Percentiles rank a stretch among this genome's conserved stretches.
phyloP scores from a whole-genome alignment of 2,113 vertebrate genomes.

The Lepus timidus region DNA sequence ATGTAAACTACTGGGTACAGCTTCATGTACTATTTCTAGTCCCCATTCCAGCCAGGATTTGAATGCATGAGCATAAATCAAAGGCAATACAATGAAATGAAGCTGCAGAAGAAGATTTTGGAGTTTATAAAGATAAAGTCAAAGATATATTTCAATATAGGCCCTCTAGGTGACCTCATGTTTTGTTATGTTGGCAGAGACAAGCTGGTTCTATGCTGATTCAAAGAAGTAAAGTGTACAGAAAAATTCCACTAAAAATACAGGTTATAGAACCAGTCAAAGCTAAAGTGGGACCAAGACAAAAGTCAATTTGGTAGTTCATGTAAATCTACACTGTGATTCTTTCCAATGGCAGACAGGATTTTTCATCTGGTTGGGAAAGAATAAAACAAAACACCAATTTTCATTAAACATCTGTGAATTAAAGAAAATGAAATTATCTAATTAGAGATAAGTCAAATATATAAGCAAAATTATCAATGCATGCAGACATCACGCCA shows the following conservation, averaged over 20 bases:
- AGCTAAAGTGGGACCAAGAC: conserved; percentile 41
- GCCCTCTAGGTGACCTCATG: neutral
- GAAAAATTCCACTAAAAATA: conserved; percentile 20
- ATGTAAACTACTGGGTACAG: neutral
- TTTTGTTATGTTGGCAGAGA: neutral
- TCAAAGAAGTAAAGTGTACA: neutral
- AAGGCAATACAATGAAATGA: neutral
- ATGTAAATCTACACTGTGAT: conserved; percentile 28
- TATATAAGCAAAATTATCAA: conserved; percentile 44
- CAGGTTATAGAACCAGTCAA: neutral
- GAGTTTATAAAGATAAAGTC: neutral
- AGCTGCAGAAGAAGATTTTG: neutral
- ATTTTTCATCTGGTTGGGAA: conserved; percentile 58
- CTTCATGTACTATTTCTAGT: neutral
- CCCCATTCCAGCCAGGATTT: neutral
- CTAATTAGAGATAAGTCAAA: conserved; percentile 42
- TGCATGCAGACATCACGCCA: neutral
- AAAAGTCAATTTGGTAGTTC: conserved; percentile 63
- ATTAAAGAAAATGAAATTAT: conserved; percentile 53
- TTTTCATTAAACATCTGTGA: conserved; percentile 60
- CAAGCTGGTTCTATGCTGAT: neutral
- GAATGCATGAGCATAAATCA: neutral
- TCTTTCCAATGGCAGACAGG: conserved; percentile 15
- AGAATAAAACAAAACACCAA: conserved; percentile 43
- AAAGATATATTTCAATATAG: neutral